Percentiles rank a stretch among this genome's conserved stretches.
Conservation (phyloP, 2,888 invertebrate genomes). For the Dynastes hyllus region DNA sequence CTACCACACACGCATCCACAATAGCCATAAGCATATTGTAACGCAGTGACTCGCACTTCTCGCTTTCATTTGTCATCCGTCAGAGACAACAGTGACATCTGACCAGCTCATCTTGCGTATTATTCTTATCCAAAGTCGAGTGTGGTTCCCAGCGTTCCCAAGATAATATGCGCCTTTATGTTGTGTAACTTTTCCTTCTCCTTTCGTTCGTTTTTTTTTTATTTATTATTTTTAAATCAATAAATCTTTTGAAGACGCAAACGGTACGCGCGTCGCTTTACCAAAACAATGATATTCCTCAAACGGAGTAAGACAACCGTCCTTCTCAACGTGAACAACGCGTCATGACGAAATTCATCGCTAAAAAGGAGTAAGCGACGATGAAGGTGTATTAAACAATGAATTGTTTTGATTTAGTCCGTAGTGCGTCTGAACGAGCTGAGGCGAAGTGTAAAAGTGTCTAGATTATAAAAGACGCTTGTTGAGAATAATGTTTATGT, state of each 20-base stretch:
- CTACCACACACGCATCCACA: constrained; percentile 62
- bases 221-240: constrained; percentile 49
- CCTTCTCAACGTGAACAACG: not conserved
- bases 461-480: constrained; percentile 19
- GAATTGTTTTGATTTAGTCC: constrained; percentile 39
- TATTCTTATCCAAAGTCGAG: constrained; percentile 54
- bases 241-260: constrained; percentile 42
- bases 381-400: constrained; percentile 30
- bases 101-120: constrained; percentile 67
- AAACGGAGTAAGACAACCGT: constrained; percentile 27
- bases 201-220: constrained; percentile 26
- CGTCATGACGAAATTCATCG: constrained; percentile 38
- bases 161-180: constrained; percentile 57
- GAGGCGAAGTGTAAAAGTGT: constrained; percentile 18
- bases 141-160: constrained; percentile 64
- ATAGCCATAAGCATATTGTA: constrained; percentile 65
- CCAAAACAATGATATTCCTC: constrained; percentile 41
- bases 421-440: not conserved
- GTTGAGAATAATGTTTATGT: constrained; percentile 32
- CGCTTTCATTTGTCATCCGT: constrained; percentile 70
- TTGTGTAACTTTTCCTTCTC: constrained; percentile 48
- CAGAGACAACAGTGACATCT: constrained; percentile 69
- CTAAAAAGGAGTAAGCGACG: constrained; percentile 25
- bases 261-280: constrained; percentile 41
- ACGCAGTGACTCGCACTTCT: constrained; percentile 68